These are phyloP conservation scores for Antheraea yamamai DNA, from an alignment of 2,888 invertebrate genomes.

Conservation along the genomic window DNA sequence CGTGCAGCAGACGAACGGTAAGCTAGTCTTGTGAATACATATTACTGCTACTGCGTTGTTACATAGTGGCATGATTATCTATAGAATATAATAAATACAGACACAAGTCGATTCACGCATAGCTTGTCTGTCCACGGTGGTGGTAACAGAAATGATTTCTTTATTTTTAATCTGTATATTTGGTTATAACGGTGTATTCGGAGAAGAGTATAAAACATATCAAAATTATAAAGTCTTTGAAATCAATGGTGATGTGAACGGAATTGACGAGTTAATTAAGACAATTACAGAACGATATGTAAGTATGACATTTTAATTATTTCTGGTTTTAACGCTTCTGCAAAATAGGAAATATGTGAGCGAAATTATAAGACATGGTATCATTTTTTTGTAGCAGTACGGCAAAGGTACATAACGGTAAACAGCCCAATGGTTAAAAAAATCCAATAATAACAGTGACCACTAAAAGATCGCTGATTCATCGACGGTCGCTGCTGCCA, in stretches of 20 bases:
- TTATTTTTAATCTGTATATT: conserved; percentile 9
- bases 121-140: not conserved
- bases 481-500: no score
- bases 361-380: no score
- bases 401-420: no score
- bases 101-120: not conserved
- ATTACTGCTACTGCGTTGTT: not conserved
- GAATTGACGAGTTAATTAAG: conserved; percentile 28
- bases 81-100: conserved; percentile 6
- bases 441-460: not conserved
- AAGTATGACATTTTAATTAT: conserved; percentile 33
- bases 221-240: conserved; percentile 37
- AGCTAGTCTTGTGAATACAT: not conserved
- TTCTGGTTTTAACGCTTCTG: not conserved
- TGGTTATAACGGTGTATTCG: not conserved
- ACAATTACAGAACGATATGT: conserved; percentile 40
- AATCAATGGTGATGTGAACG: conserved; percentile 34
- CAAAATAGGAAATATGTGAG: not conserved
- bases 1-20: not conserved
- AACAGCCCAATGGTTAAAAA: no score
- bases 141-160: conserved; percentile 10
- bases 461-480: not conserved
- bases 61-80: not conserved
- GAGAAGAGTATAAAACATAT: conserved; percentile 37
- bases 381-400: no score